Evolutionary conservation across 2,797 vertebrate genomes (phyloP).

Genomic region (Pseudomugil gertrudae): DNA sequence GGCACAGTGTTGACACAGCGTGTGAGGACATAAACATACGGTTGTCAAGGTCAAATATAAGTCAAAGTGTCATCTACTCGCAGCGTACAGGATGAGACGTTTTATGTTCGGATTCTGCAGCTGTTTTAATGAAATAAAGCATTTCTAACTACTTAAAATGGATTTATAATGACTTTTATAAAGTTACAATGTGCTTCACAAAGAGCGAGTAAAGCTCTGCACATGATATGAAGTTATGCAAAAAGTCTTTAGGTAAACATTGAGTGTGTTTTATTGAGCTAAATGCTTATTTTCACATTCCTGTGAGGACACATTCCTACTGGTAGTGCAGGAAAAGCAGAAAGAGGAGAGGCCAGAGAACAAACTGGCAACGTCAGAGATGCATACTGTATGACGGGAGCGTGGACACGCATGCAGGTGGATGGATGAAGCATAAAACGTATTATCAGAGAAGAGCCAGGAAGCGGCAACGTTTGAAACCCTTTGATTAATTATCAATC

Average conservation of each 20-base stretch:
- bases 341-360: conserved; percentile 1
- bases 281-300: conserved; percentile 23
- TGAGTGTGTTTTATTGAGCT: conserved; percentile 18
- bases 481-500: not conserved
- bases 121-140: not conserved
- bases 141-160: not conserved
- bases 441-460: not conserved
- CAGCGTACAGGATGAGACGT: conserved; percentile 11
- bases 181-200: not conserved
- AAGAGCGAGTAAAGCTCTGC: not conserved
- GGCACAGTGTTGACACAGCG: conserved; percentile 65
- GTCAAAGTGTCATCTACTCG: conserved; percentile 46
- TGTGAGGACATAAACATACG: conserved; percentile 68
- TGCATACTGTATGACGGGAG: conserved; percentile 1
- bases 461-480: not conserved
- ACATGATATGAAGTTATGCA: not conserved
- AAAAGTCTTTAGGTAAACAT: not conserved
- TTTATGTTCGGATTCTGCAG: not conserved
- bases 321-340: conserved; percentile 13
- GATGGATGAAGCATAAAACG: not conserved
- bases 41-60: conserved; percentile 65
- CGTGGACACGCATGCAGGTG: not conserved
- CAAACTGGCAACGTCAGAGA: not conserved
- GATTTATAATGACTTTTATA: not conserved
- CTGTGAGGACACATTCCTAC: conserved; percentile 44